A percentile compares a stretch with the other conserved stretches of the same genome.
phyloP scores from a whole-genome alignment of 2,113 vertebrate species.

The Sminthopsis crassicaudata region DNA sequence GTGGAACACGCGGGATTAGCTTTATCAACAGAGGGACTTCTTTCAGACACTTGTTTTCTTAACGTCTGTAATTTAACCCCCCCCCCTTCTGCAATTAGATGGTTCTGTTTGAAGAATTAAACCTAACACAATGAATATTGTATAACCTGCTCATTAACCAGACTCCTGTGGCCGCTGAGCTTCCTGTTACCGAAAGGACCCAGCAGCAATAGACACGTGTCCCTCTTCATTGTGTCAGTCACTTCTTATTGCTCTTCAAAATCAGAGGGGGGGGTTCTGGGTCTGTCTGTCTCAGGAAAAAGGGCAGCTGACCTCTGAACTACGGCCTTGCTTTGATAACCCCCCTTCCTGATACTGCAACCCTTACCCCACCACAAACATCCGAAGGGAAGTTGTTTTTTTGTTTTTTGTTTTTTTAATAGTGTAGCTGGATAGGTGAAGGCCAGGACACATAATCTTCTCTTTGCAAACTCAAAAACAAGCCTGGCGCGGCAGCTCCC shows the following conservation, averaged over 20 bases:
- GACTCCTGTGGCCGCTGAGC: constrained; percentile 59
- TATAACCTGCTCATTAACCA: constrained; percentile 81
- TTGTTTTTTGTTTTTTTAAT: constrained; percentile 3
- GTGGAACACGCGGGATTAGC: not conserved
- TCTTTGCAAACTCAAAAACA: constrained; percentile 57
- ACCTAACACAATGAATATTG: constrained; percentile 81
- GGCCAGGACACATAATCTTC: constrained; percentile 6
- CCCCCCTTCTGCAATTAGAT: constrained; percentile 63
- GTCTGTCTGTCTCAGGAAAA: constrained; percentile 51
- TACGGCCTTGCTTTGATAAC: not conserved
- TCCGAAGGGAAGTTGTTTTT: not conserved
- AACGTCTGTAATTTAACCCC: constrained; percentile 64
- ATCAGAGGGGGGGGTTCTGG: constrained; percentile 32
- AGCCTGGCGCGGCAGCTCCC: constrained; percentile 34
- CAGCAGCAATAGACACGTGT: constrained; percentile 74
- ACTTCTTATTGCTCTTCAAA: constrained; percentile 64
- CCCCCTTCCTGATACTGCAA: not conserved
- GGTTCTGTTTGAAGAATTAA: constrained; percentile 78
- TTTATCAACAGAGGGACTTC: constrained; percentile 58
- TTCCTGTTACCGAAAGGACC: constrained; percentile 79
- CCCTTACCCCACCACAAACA: not conserved
- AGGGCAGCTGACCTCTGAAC: constrained; percentile 22
- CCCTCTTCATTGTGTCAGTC: constrained; percentile 33
- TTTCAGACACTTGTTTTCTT: constrained; percentile 64
- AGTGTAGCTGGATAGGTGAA: not conserved